Evolutionary conservation across 2,113 vertebrate species (phyloP), one percentile per base, ranked within the genome.

Genomic region (Erythrolamprus reginae): DNA sequence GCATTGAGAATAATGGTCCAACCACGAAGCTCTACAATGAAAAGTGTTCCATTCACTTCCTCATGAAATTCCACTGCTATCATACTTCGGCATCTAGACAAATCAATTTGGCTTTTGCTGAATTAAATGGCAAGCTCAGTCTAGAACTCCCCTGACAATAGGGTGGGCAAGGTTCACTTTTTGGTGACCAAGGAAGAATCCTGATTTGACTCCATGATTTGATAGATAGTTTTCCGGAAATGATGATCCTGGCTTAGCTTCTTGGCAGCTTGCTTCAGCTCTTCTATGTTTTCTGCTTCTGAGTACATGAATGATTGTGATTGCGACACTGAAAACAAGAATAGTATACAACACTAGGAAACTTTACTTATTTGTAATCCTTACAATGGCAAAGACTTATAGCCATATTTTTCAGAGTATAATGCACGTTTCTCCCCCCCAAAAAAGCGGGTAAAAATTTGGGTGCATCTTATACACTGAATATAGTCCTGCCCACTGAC

Each of bases 211-310:
- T 91, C 94, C 93, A 99, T 98, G 95, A 98, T 98, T 92, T 99
- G 96, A 94, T 97, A 98, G 90, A 98, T 96, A 21, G 97, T 98
- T 92, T 99, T 96, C 61, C 98, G 97, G 96, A 99, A 98, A 94
- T 94, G 97, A 95, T 98, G 98, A 96, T 99, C 98, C 4, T 96
- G 95, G 92, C 97, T 99, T 90, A 99, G 96, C 38, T 96, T 96
- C 55, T 96, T 97, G n/a, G 99, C 98, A 38, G 98, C 97, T 87
- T 98, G 98, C 94, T 97, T 97, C 93, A 99, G 96, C 82, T 98
- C 98, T 92, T 99, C 98, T 9, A 98, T 96, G 92, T 96, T 97
- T 93, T 96, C 93, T 85, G 95, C 95, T n/a, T 98, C 98, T 3
- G 95, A 51, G 0, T 95, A 95, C 0, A 97, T 94, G 24, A 97